These are phyloP conservation scores for Muscicapa adusta DNA, from an alignment of 2,113 vertebrate genomes.

Conservation along the genomic window DNA sequence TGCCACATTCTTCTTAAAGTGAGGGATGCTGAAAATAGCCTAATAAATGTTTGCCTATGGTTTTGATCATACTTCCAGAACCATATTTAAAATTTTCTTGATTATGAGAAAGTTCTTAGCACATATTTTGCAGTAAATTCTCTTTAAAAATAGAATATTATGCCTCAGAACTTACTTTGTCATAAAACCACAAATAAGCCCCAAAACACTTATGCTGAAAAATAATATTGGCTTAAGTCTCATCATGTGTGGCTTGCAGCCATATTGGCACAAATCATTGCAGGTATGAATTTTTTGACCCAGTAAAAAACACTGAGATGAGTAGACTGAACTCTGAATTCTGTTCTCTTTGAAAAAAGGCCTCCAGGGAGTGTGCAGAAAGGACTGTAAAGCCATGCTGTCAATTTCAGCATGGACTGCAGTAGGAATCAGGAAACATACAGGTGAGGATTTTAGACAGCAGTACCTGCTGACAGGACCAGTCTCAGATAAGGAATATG, in stretches of 20 bases:
- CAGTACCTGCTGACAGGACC: not conserved
- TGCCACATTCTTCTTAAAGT: not conserved
- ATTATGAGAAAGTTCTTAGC: not conserved
- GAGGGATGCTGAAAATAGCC: not conserved
- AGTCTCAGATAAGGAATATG: not conserved
- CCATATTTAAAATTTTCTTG: not conserved
- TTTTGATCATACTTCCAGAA: not conserved
- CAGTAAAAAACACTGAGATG: not conserved
- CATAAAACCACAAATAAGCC: not conserved
- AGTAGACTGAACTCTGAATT: not conserved
- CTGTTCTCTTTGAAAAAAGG: not conserved
- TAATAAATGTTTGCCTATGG: not conserved
- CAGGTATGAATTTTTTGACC: not conserved
- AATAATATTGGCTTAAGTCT: not conserved
- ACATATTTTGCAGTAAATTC: not conserved
- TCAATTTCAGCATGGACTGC: not conserved
- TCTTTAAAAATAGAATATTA: not conserved
- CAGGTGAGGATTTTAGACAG: not conserved
- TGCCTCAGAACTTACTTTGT: not conserved
- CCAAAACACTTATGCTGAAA: not conserved
- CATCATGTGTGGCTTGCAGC: not conserved
- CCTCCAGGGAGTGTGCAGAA: not conserved
- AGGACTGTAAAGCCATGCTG: not conserved
- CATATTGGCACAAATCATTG: not conserved
- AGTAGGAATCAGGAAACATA: not conserved